Evolutionary conservation across 1,140 invertebrate species (phyloP), one percentile per base, ranked within the genome.

Genomic region (Apis mellifera): DNA sequence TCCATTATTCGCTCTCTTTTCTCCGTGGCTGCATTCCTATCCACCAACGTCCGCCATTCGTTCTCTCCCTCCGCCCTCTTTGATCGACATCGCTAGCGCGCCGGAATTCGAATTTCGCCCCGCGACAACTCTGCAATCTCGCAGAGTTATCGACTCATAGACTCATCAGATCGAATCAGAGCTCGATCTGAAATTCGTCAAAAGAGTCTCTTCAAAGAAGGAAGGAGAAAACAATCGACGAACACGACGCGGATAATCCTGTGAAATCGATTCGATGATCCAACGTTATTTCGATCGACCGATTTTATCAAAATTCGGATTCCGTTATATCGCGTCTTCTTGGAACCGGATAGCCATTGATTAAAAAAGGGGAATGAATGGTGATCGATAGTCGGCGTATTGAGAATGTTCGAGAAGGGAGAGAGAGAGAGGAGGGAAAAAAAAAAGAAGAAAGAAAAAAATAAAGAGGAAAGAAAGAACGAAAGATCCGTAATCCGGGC

Each of bases 401-500:
- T 62, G n/a, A 70, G 72, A 48, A 71, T 21, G 11, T 64, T 82
- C 71, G 12, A 66, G 19, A 60, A 66, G 32, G 32, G 32, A 32
- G 32, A 81, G 54, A 83, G 76, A 81, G 73, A 89, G 82, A 74
- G 84, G 50, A 75, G 60, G 80, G 2, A 32, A 82, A 80, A 74
- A 86, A 78, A 84, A 76, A 87, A n/a, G 88, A 88, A 89, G 89
- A 8, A 26, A 13, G n/a, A 75, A 59, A 23, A n/a, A 75, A 23
- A 23, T 60, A 72, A 50, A 84, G 60, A 72, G 80, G 78, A 69
- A 83, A 62, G 66, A 76, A 73, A 19, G 88, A 89, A 88, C 72
- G 83, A 84, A 89, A 91, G 91, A 92, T 92, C 89, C 84, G 90
- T 93, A 93, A 93, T 92, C 92, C 91, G 48, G 88, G 88, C 89